Percentiles rank a stretch among this genome's conserved stretches.
phyloP scores from a whole-genome alignment of 1,140 invertebrate genomes.

The Drosophila azteca region DNA sequence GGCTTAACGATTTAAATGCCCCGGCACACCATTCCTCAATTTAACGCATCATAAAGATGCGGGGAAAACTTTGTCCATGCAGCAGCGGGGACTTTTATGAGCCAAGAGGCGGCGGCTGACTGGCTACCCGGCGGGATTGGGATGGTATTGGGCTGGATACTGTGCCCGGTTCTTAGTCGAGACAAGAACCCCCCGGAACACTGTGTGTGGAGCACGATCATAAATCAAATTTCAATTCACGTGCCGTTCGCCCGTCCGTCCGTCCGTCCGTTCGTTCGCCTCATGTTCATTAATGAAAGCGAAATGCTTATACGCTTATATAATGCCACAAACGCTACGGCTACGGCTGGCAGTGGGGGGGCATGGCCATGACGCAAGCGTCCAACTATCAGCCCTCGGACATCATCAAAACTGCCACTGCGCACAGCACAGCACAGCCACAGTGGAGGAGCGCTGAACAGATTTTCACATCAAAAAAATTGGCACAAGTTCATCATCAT shows the following conservation, averaged over 20 bases:
- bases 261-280: constrained; percentile 32
- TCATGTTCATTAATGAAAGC: constrained; percentile 76
- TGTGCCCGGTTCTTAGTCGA: background rate
- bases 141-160: background rate
- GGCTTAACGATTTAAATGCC: constrained; percentile 70
- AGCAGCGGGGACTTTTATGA: constrained; percentile 32
- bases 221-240: constrained; percentile 79
- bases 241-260: constrained; percentile 59
- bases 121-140: no score
- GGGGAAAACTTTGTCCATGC: constrained; percentile 36
- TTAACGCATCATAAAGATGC: constrained; percentile 65
- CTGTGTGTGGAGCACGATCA: constrained; percentile 36
- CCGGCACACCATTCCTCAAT: constrained; percentile 79
- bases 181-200: constrained; percentile 53
- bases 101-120: constrained; percentile 34
- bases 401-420: constrained; percentile 73
- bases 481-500: constrained; percentile 80
- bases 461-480: constrained; percentile 60
- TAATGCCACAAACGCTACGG: constrained; percentile 44
- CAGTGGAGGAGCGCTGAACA: background rate
- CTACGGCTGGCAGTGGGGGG: no score
- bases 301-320: constrained; percentile 66
- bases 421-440: constrained; percentile 12
- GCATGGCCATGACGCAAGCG: no score
- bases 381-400: constrained; percentile 40